Evolutionary conservation across 2,113 vertebrate species (phyloP), one percentile per base, ranked within the genome.

Genomic region (Equus przewalskii): DNA sequence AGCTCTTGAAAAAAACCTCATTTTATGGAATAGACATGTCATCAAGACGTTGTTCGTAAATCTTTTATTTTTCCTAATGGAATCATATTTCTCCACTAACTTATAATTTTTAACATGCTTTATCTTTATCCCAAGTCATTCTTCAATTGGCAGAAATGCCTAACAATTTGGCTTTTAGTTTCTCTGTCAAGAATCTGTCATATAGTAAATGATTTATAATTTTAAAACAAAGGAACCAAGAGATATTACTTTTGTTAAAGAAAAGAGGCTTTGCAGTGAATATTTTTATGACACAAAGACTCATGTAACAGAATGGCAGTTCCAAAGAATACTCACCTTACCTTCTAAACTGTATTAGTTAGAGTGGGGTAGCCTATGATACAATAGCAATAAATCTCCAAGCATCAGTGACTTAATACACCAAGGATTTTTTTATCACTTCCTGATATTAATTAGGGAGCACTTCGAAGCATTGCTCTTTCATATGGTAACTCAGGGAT

Each of bases 61-160:
- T 88, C 81, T 93, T 81, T 60, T 82, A 46, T 84, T 93, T 91
- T 98, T 95, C 78, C 62, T 78, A 96, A 92, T 93, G 33, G 64
- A 73, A 94, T 94, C 81, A 60, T 75, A 78, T 86, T 96, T 96
- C 36, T 88, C 69, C 51, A 89, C 72, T 96, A 85, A 95, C 10
- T n/a, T 62, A 62, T 87, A 91, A 88, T 96, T 91, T 91, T 46
- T 65, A 89, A 64, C n/a, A 75, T 72, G 49, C 56, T 97, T 97
- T 88, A 88, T 82, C 56, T 94, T 88, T 41, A 82, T 89, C 36
- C 26, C 44, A 82, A n/a, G 33, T 79, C 78, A 93, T 91, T 91
- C 64, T 96, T 96, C 72, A 96, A 49, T 19, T 79, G 44, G 10
- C 51, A 93, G 46, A 89, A 97, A 95, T 36, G 22, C 1, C 62